Percentiles rank a stretch among this genome's conserved stretches.
Evolutionary conservation across 1,140 invertebrate genomes (phyloP).

Genomic region (Brachionus calyciflorus): DNA sequence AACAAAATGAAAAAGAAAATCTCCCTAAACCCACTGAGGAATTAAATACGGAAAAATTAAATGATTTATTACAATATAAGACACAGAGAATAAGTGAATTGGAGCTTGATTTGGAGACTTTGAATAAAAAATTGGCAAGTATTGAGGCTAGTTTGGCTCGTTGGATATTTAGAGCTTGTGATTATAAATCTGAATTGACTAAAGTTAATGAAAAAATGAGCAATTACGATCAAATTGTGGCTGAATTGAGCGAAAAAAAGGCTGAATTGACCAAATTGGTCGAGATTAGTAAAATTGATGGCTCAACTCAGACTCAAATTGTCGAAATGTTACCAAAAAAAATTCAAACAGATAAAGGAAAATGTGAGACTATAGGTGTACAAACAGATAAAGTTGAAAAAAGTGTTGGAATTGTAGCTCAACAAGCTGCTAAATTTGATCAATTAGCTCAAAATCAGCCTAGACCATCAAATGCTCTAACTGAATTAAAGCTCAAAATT

Average conservation of each 20-base stretch:
- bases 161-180: slow-evolving; percentile 42
- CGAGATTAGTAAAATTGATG: neutral
- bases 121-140: slow-evolving; percentile 4
- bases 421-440: slow-evolving; percentile 28
- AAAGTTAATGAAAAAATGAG: neutral
- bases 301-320: neutral
- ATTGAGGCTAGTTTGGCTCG: slow-evolving; percentile 8
- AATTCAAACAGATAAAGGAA: neutral
- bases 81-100: slow-evolving; percentile 11
- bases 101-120: slow-evolving; percentile 16
- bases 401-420: neutral
- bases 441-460: neutral
- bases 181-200: slow-evolving; percentile 36
- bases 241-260: neutral
- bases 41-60: neutral
- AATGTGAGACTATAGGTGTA: neutral
- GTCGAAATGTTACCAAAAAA: no score
- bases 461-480: neutral
- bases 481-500: slow-evolving; percentile 9
- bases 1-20: neutral
- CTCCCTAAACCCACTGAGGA: neutral
- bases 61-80: slow-evolving; percentile 1
- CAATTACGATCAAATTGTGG: neutral
- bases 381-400: neutral
- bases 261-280: neutral